phyloP scores from a whole-genome alignment of 2,113 vertebrate species.

The Nymphicus hollandicus region DNA sequence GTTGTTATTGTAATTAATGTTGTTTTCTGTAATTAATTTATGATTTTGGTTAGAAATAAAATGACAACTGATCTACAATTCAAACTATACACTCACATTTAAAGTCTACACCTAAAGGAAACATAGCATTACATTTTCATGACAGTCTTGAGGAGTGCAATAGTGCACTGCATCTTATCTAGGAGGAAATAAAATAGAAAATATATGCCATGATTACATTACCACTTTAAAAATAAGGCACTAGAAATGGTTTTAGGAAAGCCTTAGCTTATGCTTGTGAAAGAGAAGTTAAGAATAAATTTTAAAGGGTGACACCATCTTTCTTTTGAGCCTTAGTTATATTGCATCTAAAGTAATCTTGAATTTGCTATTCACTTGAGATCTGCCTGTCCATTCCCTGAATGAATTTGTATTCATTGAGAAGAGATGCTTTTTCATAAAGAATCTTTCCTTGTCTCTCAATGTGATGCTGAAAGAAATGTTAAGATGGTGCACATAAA shows the following conservation, averaged over 20 bases:
- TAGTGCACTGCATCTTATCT: neutral
- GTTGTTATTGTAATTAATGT: neutral
- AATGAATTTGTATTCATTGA: neutral
- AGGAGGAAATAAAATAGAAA: neutral
- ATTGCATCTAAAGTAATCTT: neutral
- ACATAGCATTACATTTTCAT: neutral
- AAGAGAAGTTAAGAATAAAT: neutral
- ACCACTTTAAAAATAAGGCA: neutral
- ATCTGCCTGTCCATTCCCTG: neutral
- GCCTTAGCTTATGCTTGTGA: neutral
- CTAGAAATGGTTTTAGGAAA: neutral
- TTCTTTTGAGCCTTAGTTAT: neutral
- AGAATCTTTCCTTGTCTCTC: neutral
- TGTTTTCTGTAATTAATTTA: neutral
- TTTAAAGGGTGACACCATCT: rapidly evolving
- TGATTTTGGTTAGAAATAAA: neutral
- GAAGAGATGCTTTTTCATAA: neutral
- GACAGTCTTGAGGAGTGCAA: neutral
- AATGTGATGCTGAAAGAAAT: neutral
- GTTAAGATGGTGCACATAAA: neutral
- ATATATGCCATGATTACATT: neutral
- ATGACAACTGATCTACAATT: neutral
- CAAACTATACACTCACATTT: neutral
- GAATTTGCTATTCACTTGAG: neutral
- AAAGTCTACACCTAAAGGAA: neutral